Evolutionary conservation across 2,113 vertebrate species (phyloP), one percentile per base, ranked within the genome.

Genomic region (Beaufortia kweichowensis): DNA sequence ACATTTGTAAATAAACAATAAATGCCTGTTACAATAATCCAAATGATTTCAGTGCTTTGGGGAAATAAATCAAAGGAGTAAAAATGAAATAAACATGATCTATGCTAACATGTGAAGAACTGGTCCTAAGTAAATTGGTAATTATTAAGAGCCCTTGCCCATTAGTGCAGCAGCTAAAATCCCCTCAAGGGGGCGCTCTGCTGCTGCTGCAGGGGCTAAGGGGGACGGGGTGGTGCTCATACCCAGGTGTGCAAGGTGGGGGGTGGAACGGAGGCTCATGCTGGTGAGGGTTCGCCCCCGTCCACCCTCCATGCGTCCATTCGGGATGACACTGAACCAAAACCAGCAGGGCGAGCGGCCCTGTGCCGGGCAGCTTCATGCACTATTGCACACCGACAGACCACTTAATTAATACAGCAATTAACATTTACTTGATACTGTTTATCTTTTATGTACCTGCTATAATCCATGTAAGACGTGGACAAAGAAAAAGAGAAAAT

Each of bases 171-270:
- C 26, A 74, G 72, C 72, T 65, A 31, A 75, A 33, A 74, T 11
- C 68, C 68, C 73, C 41, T 59, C 68, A 60, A 60, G 53, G 68
- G 75, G 73, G 55, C 11, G 57, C 24, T 19, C 31, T 43, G 71
- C 62, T 61, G 24, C 29, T 29, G 69, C 65, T 83, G n/a, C n/a
- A 81, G 85, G 79, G 85, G 68, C 79, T 79, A 63, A 70, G 46
- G 62, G 56, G 75, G 84, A 80, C 56, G 88, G 92, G 90, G 90
- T 89, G 90, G 90, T 92, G 91, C 91, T 93, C 91, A 92, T 92
- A 92, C 88, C 90, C 90, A 92, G 91, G 91, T 90, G 88, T 92
- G 87, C 87, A 87, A 87, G 87, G 83, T 86, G 86, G 90, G 87
- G 86, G 83, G 88, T 87, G 88, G 84, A 84, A 77, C 87, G 84